These are phyloP conservation scores for Lasioglossum baleicum DNA, from an alignment of 1,140 invertebrate genomes.

Conservation along the genomic window DNA sequence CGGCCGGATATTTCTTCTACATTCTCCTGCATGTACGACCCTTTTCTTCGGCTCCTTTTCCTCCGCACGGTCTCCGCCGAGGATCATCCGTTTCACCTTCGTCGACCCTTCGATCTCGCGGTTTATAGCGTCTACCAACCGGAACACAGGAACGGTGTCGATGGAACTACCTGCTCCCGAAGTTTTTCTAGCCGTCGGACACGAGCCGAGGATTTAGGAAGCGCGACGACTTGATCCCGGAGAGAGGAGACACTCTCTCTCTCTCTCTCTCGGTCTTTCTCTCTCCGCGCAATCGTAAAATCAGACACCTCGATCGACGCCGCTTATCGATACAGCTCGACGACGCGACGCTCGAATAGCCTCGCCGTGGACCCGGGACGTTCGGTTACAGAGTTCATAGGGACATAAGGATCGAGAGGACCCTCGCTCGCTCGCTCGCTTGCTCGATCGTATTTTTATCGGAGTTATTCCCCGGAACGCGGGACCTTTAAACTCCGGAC, in stretches of 20 bases:
- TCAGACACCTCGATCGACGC: conserved; percentile 24
- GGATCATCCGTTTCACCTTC: conserved; percentile 17
- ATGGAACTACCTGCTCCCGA: background rate
- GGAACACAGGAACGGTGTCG: background rate
- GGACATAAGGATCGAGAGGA: conserved; percentile 10
- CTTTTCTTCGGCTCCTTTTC: conserved; percentile 51
- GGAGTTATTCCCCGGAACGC: background rate
- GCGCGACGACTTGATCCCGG: background rate
- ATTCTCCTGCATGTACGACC: conserved; percentile 27
- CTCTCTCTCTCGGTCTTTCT: too few relatives aligned
- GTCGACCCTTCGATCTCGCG: conserved; percentile 34
- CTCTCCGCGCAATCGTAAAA: background rate
- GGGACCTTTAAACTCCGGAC: background rate
- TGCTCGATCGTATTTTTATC: conserved; percentile 11
- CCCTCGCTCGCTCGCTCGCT: too few relatives aligned
- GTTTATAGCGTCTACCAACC: conserved; percentile 13
- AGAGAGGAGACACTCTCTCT: background rate
- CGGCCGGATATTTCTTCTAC: conserved; percentile 37
- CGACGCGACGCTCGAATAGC: background rate
- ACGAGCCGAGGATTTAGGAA: background rate
- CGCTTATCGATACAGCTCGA: conserved; percentile 33
- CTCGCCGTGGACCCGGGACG: conserved; percentile 35
- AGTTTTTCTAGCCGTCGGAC: background rate
- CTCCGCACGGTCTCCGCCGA: conserved; percentile 18
- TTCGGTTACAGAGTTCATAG: conserved; percentile 48